Percentiles rank a stretch among this genome's conserved stretches.
phyloP scores from a whole-genome alignment of 2,113 vertebrate genomes.

The Puntigrus tetrazona region DNA sequence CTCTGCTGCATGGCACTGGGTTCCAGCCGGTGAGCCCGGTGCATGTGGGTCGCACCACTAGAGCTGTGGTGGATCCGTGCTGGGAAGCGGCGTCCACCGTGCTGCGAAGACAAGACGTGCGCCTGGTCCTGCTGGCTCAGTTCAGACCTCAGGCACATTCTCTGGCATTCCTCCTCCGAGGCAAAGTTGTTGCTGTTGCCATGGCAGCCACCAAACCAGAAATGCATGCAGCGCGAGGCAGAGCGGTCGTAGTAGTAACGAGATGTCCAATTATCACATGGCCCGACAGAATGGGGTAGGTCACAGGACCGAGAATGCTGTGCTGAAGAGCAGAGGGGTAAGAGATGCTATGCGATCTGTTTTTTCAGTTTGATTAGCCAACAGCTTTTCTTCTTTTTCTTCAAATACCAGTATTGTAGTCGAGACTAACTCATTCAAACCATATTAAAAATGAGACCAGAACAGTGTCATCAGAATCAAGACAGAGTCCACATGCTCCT shows the following conservation, averaged over 20 bases:
- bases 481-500: not conserved
- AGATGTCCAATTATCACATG: constrained; percentile 82
- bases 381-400: not conserved
- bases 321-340: constrained; percentile 62
- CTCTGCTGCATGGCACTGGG: constrained; percentile 61
- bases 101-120: constrained; percentile 57
- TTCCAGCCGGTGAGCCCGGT: constrained; percentile 55
- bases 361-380: not conserved
- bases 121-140: constrained; percentile 59
- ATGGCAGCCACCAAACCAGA: constrained; percentile 92
- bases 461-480: not conserved
- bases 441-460: not conserved
- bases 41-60: constrained; percentile 46
- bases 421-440: not conserved
- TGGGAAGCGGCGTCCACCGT: constrained; percentile 23
- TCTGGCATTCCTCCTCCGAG: constrained; percentile 82
- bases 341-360: constrained; percentile 16
- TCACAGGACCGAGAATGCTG: constrained; percentile 79
- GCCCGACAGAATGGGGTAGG: constrained; percentile 84
- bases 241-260: constrained; percentile 86
- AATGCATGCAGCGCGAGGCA: constrained; percentile 84
- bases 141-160: constrained; percentile 64
- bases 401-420: not conserved
- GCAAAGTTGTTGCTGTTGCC: constrained; percentile 92
- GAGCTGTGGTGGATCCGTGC: constrained; percentile 51